phyloP scores from a whole-genome alignment of 2,888 invertebrate species.

The Cantharis rufa region DNA sequence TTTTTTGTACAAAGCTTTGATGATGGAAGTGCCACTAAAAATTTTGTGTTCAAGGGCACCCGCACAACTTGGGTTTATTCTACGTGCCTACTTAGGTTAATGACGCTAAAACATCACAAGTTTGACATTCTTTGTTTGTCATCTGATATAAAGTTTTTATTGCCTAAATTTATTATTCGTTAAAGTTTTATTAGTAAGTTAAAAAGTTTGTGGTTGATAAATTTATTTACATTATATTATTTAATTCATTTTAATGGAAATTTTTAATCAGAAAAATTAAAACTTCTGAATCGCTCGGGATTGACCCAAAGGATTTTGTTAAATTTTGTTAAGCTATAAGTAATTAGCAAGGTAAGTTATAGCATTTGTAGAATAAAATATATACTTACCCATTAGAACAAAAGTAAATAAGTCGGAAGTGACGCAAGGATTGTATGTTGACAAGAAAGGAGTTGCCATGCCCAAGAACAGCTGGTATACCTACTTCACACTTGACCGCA shows the following conservation, averaged over 20 bases:
- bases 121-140: slow-evolving; percentile 5
- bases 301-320: background rate
- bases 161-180: background rate
- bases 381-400: background rate
- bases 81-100: slow-evolving; percentile 8
- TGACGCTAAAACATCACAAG: slow-evolving; percentile 7
- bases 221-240: background rate
- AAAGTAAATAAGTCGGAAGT: slow-evolving; percentile 33
- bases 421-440: slow-evolving; percentile 34
- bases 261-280: background rate
- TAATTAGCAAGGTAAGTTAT: background rate
- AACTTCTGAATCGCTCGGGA: background rate
- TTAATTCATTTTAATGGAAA: background rate
- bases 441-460: slow-evolving; percentile 33
- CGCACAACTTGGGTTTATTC: slow-evolving; percentile 10
- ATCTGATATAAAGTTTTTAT: background rate
- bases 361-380: background rate
- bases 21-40: background rate
- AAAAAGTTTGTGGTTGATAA: background rate
- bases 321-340: background rate
- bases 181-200: background rate
- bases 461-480: slow-evolving; percentile 30
- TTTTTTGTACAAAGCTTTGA: background rate
- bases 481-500: slow-evolving; percentile 36
- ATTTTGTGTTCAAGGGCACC: slow-evolving; percentile 13